Conservation (phyloP, 2,113 vertebrate genomes). For the Cryptomyrus ogoouensis region DNA sequence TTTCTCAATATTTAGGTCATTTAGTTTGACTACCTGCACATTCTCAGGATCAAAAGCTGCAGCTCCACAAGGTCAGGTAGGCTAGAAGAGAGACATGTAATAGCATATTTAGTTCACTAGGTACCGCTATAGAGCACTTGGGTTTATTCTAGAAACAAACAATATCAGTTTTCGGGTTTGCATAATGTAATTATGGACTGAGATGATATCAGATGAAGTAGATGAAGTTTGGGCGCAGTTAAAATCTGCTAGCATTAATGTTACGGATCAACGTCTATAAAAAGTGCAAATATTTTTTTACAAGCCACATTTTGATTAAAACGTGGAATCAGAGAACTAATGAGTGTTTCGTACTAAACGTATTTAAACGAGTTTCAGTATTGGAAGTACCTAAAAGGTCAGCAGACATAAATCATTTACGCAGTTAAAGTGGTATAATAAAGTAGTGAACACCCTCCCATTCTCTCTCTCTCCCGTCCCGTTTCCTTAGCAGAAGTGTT, state of each 20-base stretch:
- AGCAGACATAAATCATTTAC: slow-evolving; percentile 23
- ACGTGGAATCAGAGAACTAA: neutral
- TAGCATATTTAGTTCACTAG: neutral
- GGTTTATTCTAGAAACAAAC: neutral
- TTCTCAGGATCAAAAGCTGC: neutral
- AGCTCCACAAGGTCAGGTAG: neutral
- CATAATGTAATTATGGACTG: neutral
- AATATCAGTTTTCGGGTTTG: neutral
- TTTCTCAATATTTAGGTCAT: neutral
- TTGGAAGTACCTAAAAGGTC: neutral
- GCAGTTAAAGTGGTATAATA: neutral
- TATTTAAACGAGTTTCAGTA: slow-evolving; percentile 35
- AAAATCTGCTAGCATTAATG: neutral
- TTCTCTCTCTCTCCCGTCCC: neutral
- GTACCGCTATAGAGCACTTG: neutral
- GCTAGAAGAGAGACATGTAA: slow-evolving; percentile 37
- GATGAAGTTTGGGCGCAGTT: neutral
- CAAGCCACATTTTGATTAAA: neutral
- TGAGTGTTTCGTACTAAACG: neutral
- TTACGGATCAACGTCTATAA: neutral
- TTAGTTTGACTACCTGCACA: neutral
- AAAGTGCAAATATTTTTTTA: neutral
- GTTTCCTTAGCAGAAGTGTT: slow-evolving; percentile 33
- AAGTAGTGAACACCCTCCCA: neutral
- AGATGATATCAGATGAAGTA: neutral